Evolutionary conservation across 2,888 invertebrate genomes (phyloP), one percentile per base, ranked within the genome.

Genomic region (Lingula anatina): DNA sequence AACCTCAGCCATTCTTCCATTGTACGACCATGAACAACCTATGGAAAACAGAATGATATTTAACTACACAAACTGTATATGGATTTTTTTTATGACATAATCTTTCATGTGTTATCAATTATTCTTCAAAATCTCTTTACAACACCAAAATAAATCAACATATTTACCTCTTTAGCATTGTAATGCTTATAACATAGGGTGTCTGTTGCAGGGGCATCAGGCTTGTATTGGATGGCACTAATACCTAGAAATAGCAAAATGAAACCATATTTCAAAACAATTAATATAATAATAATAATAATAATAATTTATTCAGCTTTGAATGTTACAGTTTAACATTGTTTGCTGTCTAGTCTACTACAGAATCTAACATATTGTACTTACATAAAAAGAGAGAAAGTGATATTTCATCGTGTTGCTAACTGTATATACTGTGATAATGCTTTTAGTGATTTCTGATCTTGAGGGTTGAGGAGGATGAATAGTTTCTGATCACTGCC

Each of bases 1-100:
- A 80, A 83, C 41, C 83, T 79, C 18, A 85, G 76, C 85, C 85
- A 85, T 15, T 85, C 85, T 56, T 84, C 83, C 83, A 85, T 83
- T 0, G 81, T 68, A 7, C 79, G 77, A 1, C 83, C 83, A 61
- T 82, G 79, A 1, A 85, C 70, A 15, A 68, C 61, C 73, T 73
- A 55, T 5, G 50, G 43, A 12, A 43, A n/a, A 47, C 20, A 45
- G 20, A 31, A 44, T 7, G 26, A 3, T 31, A 1, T 12, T 27
- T n/a, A 31, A 12, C n/a, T 31, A 2, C 20, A 21, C n/a, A 27
- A 1, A 44, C 12, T 7, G 9, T 15, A 12, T 3, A 18, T 25
- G 26, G 24, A 2, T 18, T 39, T 20, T 39, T 31, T 31, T 15
- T 12, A 31, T 12, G n/a, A 31, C n/a, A 15, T 31, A 31, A 12